These are phyloP conservation scores for Diceros bicornis DNA, from an alignment of 2,797 vertebrate species.

Conservation along the genomic window DNA sequence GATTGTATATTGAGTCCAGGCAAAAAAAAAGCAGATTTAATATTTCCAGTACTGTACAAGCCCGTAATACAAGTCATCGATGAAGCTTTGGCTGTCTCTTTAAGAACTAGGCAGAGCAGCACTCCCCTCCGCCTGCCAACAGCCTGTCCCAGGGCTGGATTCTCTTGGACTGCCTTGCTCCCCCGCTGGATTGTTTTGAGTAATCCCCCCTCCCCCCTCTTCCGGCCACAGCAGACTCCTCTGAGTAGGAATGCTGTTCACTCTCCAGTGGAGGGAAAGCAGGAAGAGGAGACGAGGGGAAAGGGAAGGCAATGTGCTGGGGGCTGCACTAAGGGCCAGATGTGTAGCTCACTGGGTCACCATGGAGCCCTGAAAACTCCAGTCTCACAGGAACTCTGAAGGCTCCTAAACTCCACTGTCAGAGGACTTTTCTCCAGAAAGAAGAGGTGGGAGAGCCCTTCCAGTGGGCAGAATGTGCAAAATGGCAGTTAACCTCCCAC, in stretches of 20 bases:
- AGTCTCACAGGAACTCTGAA: neutral
- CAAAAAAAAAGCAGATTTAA: neutral
- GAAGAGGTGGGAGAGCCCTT: neutral
- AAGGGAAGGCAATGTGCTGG: neutral
- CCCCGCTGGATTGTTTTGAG: neutral
- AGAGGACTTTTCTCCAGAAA: neutral
- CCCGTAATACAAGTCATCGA: neutral
- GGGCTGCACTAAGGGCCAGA: neutral
- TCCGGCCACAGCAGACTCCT: neutral
- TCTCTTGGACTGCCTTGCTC: neutral
- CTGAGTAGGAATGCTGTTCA: neutral
- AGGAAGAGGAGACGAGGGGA: neutral
- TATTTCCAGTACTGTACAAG: neutral
- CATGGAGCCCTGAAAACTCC: neutral
- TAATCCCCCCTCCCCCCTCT: neutral
- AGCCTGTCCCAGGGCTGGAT: neutral
- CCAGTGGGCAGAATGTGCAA: neutral
- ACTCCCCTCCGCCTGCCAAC: neutral
- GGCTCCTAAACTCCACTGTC: neutral
- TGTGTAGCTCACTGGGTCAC: neutral
- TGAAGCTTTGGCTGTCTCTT: neutral
- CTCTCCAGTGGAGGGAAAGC: neutral
- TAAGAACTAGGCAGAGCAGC: constrained; percentile 45
- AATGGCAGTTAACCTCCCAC: neutral
- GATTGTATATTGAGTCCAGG: neutral